Percentiles rank a stretch among this genome's conserved stretches.
phyloP scores from a whole-genome alignment of 1,140 invertebrate genomes.

The Drosophila sucinea region DNA sequence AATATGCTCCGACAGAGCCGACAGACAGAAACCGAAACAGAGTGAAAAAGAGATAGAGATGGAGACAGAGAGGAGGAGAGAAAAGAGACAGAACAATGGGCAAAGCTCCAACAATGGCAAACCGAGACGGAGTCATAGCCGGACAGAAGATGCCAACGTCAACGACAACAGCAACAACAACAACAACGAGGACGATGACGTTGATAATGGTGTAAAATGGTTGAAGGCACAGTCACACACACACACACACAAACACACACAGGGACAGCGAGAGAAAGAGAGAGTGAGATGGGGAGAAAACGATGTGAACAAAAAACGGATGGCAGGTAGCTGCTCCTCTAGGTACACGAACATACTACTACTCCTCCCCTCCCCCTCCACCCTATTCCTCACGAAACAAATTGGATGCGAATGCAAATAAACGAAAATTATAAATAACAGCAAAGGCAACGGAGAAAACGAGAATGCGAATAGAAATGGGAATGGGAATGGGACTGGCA shows the following conservation, averaged over 20 bases:
- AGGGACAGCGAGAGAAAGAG: slow-evolving; percentile 14
- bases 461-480: slow-evolving; percentile 35
- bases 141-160: slow-evolving; percentile 38
- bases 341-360: slow-evolving; percentile 9
- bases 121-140: slow-evolving; percentile 37
- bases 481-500: slow-evolving; percentile 22
- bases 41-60: background rate
- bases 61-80: background rate
- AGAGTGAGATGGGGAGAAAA: background rate
- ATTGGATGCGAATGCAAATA: slow-evolving; percentile 83
- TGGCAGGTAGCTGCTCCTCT: slow-evolving; percentile 21
- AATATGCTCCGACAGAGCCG: slow-evolving; percentile 74
- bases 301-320: slow-evolving; percentile 42
- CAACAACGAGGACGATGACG: slow-evolving; percentile 47
- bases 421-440: slow-evolving; percentile 83
- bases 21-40: slow-evolving; percentile 27
- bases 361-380: background rate
- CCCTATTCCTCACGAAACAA: slow-evolving; percentile 57
- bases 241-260: slow-evolving; percentile 26
- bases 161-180: slow-evolving; percentile 28
- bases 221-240: slow-evolving; percentile 69
- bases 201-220: slow-evolving; percentile 78
- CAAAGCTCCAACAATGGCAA: slow-evolving; percentile 62
- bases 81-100: slow-evolving; percentile 62
- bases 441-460: slow-evolving; percentile 49